Conservation (phyloP, 2,797 vertebrate genomes). For the Catamblyrhynchus diadema region DNA sequence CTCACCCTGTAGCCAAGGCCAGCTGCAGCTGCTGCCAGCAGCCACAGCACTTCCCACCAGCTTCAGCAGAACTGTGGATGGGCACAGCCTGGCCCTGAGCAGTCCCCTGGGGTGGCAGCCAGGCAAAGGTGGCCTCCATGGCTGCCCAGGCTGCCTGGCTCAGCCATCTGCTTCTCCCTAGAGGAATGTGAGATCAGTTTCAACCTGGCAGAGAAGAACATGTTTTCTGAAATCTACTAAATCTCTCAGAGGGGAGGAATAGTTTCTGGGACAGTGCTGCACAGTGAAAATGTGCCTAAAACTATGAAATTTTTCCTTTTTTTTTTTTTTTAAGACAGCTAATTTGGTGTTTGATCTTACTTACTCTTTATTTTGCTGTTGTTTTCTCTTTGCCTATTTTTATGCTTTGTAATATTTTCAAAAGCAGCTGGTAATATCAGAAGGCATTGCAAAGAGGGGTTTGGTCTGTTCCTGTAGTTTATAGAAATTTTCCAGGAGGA, state of each 20-base stretch:
- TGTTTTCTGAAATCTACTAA: background rate
- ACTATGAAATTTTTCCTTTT: background rate
- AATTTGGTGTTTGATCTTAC: background rate
- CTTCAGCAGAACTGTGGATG: background rate
- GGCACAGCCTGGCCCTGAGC: background rate
- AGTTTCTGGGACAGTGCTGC: background rate
- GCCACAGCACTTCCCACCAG: background rate
- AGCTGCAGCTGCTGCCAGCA: background rate
- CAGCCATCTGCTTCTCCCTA: fast-evolving
- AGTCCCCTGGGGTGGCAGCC: background rate
- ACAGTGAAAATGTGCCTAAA: background rate
- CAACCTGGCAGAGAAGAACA: background rate
- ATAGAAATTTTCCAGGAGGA: background rate
- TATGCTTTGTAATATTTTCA: background rate
- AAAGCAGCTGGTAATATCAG: background rate
- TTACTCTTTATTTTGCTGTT: background rate
- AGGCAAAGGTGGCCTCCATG: fast-evolving
- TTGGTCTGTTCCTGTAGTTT: background rate
- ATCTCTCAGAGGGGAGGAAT: background rate
- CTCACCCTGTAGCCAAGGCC: background rate
- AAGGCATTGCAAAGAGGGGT: background rate
- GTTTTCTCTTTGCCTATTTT: background rate
- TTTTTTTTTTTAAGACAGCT: background rate
- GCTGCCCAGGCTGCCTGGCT: background rate
- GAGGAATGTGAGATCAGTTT: background rate